phyloP scores from a whole-genome alignment of 2,888 invertebrate species.

The Itoplectis maculator region DNA sequence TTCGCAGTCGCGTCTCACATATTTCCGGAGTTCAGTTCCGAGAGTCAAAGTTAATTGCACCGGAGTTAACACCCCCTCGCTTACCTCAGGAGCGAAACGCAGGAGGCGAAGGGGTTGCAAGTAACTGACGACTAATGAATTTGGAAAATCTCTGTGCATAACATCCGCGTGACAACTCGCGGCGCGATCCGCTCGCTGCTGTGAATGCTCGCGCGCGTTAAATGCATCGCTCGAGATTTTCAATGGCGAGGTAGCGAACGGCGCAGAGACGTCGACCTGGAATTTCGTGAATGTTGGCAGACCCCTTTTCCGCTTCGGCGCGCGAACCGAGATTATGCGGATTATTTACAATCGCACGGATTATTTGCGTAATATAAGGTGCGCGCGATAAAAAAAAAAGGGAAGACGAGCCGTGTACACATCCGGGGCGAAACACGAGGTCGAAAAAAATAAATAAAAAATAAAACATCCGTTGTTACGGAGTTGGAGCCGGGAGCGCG shows the following conservation, averaged over 20 bases:
- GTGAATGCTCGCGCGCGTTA: conserved; percentile 8
- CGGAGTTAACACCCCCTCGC: not conserved
- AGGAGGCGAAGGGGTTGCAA: not conserved
- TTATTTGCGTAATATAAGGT: conserved; percentile 18
- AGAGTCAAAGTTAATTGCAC: conserved; percentile 57
- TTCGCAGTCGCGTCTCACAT: conserved; percentile 29
- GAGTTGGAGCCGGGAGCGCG: conserved; percentile 8
- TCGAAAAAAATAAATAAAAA: not conserved
- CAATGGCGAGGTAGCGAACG: conserved; percentile 22
- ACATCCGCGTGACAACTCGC: not conserved
- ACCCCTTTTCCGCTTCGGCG: conserved; percentile 39
- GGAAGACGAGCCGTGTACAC: conserved; percentile 21
- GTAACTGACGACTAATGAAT: conserved; percentile 29
- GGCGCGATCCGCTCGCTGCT: not conserved
- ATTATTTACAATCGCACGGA: conserved; percentile 42
- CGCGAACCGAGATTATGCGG: conserved; percentile 49
- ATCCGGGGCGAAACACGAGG: conserved; percentile 19
- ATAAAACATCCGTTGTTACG: conserved; percentile 13
- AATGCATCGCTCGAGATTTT: conserved; percentile 34
- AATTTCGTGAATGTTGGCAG: conserved; percentile 51
- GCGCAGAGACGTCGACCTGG: conserved; percentile 24
- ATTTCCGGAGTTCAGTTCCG: conserved; percentile 28
- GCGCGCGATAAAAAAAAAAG: conserved; percentile 11
- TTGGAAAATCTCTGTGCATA: conserved; percentile 16
- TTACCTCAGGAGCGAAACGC: not conserved